Evolutionary conservation across 2,888 invertebrate species (phyloP), one percentile per base, ranked within the genome.

Genomic region (Lithophane semibrunnea): DNA sequence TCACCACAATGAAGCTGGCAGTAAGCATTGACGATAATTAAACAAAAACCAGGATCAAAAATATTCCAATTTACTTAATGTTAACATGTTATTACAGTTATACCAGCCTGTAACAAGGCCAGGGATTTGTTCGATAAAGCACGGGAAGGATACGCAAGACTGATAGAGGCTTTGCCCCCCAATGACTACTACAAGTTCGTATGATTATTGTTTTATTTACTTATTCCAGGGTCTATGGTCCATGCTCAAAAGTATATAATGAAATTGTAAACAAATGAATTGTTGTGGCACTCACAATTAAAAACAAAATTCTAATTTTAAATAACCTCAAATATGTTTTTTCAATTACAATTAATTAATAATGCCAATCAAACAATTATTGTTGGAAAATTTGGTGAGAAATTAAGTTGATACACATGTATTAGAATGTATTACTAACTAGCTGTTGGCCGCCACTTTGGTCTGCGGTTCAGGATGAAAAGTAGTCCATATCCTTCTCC

Each of bases 131-230:
- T 99, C 90, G 97, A 97, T 65, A 97, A 97, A 73, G 97, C 98
- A 0, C 96, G 97, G 12, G 94, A 96, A 44, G 97, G 98, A 21
- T 99, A 98, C 91, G 92, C 93, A 4, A 97, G 97, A 83, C 95
- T 99, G 61, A 97, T 97, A 37, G 92, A 94, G 63, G 96, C 98
- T 73, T 97, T 99, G 54, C 98, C 99, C 0, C 83, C 95, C 2
- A 98, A 98, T 68, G 98, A 99, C 89, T 99, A 98, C 94, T 99
- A 98, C 94, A 97, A 98, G 97, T 97, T 92, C 87, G 79, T 61
- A 52, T 60, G 13, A 68, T 29, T 42, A 49, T 49, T 47, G 24
- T 61, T 18, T 56, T 54, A 29, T 54, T 29, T 29, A 29, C 13
- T 49, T 29, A 24, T 24, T 44, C 16, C 0, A 24, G 18, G 0